phyloP scores from a whole-genome alignment of 2,113 vertebrate species.

The Plotosus lineatus region DNA sequence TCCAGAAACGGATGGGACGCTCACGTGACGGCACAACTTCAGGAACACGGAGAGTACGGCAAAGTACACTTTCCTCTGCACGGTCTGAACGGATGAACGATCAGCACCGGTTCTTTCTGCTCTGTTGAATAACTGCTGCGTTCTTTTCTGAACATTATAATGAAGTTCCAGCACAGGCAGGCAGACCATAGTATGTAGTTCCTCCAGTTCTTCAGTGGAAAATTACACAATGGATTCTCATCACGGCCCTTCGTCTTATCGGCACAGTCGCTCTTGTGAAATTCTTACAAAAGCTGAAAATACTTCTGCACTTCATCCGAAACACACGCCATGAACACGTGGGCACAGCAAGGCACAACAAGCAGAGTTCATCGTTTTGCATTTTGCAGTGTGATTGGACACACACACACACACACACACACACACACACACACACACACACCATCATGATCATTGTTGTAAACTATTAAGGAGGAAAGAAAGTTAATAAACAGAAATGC shows the following conservation, averaged over 20 bases:
- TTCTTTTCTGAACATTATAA: too few relatives aligned
- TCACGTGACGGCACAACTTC: too few relatives aligned
- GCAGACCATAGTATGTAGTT: too few relatives aligned
- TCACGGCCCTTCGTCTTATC: too few relatives aligned
- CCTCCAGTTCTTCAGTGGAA: background rate
- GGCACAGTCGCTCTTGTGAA: background rate
- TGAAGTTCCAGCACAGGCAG: too few relatives aligned
- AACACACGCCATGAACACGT: background rate
- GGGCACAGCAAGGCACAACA: background rate
- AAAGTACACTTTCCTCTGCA: too few relatives aligned
- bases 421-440: background rate
- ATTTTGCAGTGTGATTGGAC: background rate
- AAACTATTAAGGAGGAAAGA: background rate
- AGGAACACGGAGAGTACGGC: too few relatives aligned
- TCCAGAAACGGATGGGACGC: too few relatives aligned
- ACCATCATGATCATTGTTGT: background rate
- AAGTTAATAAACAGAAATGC: background rate
- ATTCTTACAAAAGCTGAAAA: background rate
- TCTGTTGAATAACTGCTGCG: too few relatives aligned
- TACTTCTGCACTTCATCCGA: background rate
- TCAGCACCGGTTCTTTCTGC: too few relatives aligned
- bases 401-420: background rate
- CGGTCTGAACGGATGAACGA: too few relatives aligned
- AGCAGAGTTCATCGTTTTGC: background rate
- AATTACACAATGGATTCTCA: background rate